Evolutionary conservation across 1,140 invertebrate genomes (phyloP).

Genomic region (Dolichoris vasculosae): DNA sequence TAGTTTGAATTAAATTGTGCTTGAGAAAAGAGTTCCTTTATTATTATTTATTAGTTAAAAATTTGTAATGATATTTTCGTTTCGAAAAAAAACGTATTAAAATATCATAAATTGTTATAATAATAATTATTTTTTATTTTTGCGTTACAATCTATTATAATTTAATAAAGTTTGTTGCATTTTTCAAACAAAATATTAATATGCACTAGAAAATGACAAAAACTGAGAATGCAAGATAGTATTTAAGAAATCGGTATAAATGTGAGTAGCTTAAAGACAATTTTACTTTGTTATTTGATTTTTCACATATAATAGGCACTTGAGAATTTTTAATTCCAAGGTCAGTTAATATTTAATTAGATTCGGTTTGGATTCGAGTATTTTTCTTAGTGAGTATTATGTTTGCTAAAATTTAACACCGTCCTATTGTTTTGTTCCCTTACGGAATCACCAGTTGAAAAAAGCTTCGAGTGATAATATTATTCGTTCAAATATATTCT

Average conservation of each 20-base stretch:
- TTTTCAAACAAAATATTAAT: background rate
- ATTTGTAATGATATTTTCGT: background rate
- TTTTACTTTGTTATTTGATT: slow-evolving; percentile 33
- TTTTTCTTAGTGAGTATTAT: background rate
- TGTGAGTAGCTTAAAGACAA: background rate
- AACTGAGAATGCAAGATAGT: too few species aligned
- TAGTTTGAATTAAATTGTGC: background rate
- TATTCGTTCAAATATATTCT: background rate
- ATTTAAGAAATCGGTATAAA: background rate
- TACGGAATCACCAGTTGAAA: background rate
- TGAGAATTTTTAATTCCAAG: background rate
- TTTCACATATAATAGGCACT: slow-evolving; percentile 16
- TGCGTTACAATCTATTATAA: background rate
- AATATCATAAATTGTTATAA: too few species aligned
- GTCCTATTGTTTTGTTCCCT: background rate
- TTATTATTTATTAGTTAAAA: background rate
- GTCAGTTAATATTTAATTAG: slow-evolving; percentile 5
- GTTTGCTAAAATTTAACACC: slow-evolving; percentile 12
- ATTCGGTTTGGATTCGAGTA: background rate
- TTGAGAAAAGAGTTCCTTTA: too few species aligned
- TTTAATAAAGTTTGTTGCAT: background rate
- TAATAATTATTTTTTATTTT: background rate
- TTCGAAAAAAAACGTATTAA: background rate
- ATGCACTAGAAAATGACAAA: background rate
- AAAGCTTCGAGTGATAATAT: background rate